Conservation (phyloP, 2,888 invertebrate genomes). For the Heliconius cydno region DNA sequence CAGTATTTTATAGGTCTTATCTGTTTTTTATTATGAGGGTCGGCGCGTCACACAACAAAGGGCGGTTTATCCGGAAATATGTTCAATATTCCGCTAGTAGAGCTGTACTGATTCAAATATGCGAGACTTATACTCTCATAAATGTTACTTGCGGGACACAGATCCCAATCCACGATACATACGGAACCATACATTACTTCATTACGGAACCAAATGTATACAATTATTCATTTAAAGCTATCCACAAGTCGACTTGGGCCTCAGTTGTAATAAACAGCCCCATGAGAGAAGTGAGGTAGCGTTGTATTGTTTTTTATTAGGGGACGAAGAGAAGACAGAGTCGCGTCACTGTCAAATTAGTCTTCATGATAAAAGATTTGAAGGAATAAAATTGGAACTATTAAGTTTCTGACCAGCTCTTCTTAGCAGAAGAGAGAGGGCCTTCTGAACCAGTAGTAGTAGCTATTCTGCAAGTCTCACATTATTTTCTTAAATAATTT, state of each 20-base stretch:
- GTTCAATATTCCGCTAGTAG: background rate
- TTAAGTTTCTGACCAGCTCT: too few relatives aligned
- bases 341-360: too few relatives aligned
- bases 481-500: too few relatives aligned
- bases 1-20: conserved; percentile 7
- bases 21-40: conserved; percentile 10
- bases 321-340: background rate
- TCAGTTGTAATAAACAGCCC: conserved; percentile 57
- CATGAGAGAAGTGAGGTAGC: conserved; percentile 44
- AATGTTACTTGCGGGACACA: too few relatives aligned
- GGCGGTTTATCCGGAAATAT: background rate
- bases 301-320: conserved; percentile 8
- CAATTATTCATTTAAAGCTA: conserved; percentile 43
- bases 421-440: too few relatives aligned
- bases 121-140: too few relatives aligned
- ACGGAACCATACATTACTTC: too few relatives aligned
- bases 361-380: too few relatives aligned
- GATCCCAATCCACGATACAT: too few relatives aligned
- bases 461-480: background rate
- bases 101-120: background rate
- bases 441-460: background rate
- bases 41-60: background rate
- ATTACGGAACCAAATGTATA: background rate
- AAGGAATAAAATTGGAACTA: too few relatives aligned
- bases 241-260: conserved; percentile 50